phyloP scores from a whole-genome alignment of 1,140 invertebrate species.

The Notospermus geniculatus region DNA sequence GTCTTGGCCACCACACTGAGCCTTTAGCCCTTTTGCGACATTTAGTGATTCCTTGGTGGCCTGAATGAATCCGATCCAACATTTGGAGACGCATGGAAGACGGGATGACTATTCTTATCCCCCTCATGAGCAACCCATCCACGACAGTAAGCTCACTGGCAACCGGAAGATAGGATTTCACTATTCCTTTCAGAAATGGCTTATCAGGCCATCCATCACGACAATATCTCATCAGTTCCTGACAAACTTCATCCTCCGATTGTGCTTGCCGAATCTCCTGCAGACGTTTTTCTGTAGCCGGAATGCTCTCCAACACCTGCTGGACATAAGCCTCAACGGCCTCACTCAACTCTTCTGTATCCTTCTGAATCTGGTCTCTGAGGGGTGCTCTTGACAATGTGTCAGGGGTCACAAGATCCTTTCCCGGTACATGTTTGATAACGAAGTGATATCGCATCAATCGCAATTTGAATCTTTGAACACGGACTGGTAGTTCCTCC shows the following conservation, averaged over 20 bases:
- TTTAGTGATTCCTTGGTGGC: constrained; percentile 38
- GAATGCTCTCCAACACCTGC: background rate
- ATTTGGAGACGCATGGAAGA: constrained; percentile 30
- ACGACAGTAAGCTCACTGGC: background rate
- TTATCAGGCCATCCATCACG: background rate
- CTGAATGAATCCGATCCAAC: constrained; percentile 39
- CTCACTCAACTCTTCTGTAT: background rate
- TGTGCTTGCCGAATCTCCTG: background rate
- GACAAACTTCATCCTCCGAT: constrained; percentile 2
- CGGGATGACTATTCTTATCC: constrained; percentile 35
- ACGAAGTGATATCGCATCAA: too few relatives aligned
- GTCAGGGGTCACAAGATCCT: constrained; percentile 15
- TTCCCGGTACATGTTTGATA: constrained; percentile 14
- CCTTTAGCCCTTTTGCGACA: constrained; percentile 18
- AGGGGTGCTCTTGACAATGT: constrained; percentile 11
- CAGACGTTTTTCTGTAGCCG: background rate
- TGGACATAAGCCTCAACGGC: background rate
- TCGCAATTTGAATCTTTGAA: too few relatives aligned
- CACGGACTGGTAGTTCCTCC: constrained; percentile 2
- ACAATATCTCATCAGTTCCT: background rate
- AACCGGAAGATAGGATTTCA: background rate
- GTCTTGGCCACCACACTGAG: constrained; percentile 1
- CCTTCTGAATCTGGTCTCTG: too few relatives aligned
- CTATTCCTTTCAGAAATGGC: background rate
- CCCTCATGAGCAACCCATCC: constrained; percentile 24